phyloP scores from a whole-genome alignment of 1,140 invertebrate species.

The Rhynchophorus ferrugineus region DNA sequence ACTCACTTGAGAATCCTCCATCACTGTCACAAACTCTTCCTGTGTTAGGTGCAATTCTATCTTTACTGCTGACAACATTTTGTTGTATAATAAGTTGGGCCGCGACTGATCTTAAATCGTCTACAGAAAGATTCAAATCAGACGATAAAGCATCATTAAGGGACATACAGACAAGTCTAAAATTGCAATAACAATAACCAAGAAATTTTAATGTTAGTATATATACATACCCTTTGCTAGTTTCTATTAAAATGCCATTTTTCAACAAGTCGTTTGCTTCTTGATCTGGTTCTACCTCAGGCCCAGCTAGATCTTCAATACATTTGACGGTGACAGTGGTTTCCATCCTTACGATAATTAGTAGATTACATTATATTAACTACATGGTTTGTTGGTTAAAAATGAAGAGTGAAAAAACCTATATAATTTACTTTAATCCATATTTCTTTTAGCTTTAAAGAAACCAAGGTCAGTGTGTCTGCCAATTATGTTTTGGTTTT shows the following conservation, averaged over 20 bases:
- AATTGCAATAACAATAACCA: constrained; percentile 15
- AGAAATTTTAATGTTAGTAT: background rate
- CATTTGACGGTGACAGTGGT: background rate
- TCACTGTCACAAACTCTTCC: constrained; percentile 34
- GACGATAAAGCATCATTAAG: constrained; percentile 41
- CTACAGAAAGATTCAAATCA: constrained; percentile 41
- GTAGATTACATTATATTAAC: no score
- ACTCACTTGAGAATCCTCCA: constrained; percentile 39
- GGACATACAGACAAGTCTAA: constrained; percentile 42
- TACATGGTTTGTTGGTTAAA: no score
- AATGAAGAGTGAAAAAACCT: no score
- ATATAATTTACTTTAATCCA: no score
- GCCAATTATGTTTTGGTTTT: no score
- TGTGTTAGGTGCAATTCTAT: constrained; percentile 11
- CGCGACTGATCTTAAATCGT: constrained; percentile 42
- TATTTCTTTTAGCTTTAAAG: no score
- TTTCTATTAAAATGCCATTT: constrained; percentile 44
- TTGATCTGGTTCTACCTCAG: constrained; percentile 3
- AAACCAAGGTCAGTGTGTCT: no score
- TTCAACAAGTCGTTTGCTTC: constrained; percentile 41
- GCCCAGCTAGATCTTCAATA: background rate
- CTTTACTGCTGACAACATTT: constrained; percentile 10
- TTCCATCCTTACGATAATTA: no score
- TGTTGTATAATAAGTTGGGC: constrained; percentile 39
- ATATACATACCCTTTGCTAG: constrained; percentile 38